Percentiles rank a stretch among this genome's conserved stretches.
Evolutionary conservation across 2,113 vertebrate genomes (phyloP).

Genomic region (Callipepla squamata): DNA sequence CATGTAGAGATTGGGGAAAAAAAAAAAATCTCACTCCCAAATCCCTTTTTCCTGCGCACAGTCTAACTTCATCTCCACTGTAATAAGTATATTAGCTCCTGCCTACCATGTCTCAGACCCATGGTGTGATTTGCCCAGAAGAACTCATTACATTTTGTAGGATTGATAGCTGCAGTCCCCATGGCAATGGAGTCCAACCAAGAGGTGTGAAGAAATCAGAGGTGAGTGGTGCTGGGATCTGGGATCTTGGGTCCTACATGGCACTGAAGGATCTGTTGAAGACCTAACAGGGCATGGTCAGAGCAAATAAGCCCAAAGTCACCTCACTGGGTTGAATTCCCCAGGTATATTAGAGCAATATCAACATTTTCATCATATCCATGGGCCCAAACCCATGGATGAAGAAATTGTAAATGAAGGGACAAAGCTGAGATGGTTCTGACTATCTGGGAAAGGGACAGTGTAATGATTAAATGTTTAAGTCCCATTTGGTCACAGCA

Average conservation of each 20-base stretch:
- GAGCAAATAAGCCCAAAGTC: neutral
- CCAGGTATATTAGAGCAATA: neutral
- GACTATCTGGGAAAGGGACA: neutral
- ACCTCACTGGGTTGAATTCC: neutral
- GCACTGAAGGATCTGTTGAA: neutral
- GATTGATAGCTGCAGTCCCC: neutral
- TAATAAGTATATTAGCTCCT: neutral
- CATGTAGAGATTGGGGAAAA: neutral
- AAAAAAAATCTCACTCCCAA: neutral
- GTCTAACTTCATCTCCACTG: neutral
- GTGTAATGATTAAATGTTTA: neutral
- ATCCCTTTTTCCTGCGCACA: neutral
- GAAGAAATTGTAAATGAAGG: neutral
- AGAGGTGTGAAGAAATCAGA: neutral
- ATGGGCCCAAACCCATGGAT: neutral
- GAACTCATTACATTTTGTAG: neutral
- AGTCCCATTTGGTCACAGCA: neutral
- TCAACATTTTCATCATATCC: neutral
- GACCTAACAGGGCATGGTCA: fast-evolving
- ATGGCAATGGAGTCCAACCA: neutral
- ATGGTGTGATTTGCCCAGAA: neutral
- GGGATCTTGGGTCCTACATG: neutral
- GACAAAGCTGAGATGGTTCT: neutral
- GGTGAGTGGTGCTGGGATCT: neutral
- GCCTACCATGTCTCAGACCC: neutral